These are phyloP conservation scores for Poeciliopsis turrubarensis DNA, from an alignment of 2,113 vertebrate genomes.

Conservation along the genomic window DNA sequence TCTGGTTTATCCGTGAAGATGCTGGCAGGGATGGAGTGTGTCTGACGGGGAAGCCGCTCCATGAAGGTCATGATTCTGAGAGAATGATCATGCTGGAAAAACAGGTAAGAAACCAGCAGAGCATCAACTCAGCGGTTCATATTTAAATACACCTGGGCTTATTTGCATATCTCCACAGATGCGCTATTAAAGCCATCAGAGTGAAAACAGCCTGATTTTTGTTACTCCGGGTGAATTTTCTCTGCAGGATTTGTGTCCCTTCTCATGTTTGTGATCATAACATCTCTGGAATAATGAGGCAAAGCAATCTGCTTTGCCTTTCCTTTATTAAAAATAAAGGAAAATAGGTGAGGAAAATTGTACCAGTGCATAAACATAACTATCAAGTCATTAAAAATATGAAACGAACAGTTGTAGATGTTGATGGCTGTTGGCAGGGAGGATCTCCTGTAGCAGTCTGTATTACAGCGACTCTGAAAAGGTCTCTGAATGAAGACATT, in stretches of 20 bases:
- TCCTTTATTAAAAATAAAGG: too few relatives aligned
- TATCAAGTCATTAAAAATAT: background rate
- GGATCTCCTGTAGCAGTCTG: too few relatives aligned
- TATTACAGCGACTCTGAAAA: too few relatives aligned
- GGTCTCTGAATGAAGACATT: too few relatives aligned
- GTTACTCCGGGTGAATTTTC: background rate
- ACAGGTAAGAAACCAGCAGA: conserved; percentile 63
- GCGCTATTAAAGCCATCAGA: background rate
- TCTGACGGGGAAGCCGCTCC: conserved; percentile 52
- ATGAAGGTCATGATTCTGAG: conserved; percentile 77
- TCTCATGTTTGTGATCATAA: background rate
- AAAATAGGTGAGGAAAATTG: background rate
- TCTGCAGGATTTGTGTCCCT: background rate
- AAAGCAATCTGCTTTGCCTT: too few relatives aligned
- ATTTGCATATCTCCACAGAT: conserved; percentile 36
- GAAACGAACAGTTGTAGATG: too few relatives aligned
- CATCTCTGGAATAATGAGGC: background rate
- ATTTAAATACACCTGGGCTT: conserved; percentile 33
- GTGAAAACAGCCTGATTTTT: background rate
- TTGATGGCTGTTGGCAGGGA: too few relatives aligned
- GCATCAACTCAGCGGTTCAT: background rate
- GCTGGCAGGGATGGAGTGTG: conserved; percentile 47
- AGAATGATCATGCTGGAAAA: conserved; percentile 83
- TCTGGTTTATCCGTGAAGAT: conserved; percentile 45
- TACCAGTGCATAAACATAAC: background rate